Percentiles rank a stretch among this genome's conserved stretches.
Evolutionary conservation across 2,797 vertebrate species (phyloP).

Genomic region (Nannoperca australis): DNA sequence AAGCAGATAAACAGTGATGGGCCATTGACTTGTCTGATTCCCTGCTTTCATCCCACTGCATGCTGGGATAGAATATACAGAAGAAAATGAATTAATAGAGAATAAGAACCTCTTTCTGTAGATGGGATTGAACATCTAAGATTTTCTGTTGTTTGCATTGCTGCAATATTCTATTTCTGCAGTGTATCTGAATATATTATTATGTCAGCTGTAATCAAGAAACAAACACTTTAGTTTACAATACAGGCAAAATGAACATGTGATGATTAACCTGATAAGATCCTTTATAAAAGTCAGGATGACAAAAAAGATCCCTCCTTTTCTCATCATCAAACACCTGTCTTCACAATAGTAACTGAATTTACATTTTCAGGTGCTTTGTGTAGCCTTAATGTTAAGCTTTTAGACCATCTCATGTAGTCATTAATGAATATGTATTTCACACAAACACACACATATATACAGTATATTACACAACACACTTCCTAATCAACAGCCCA

Average conservation of each 20-base stretch:
- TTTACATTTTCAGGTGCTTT: not conserved
- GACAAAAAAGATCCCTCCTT: not conserved
- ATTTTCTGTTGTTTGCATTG: not conserved
- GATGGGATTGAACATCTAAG: not conserved
- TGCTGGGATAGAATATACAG: conserved; percentile 1
- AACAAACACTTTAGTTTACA: not conserved
- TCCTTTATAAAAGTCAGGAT: not conserved
- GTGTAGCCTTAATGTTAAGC: not conserved
- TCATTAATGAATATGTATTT: not conserved
- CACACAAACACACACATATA: not conserved
- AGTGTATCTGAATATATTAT: not conserved
- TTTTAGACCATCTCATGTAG: not conserved
- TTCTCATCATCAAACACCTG: not conserved
- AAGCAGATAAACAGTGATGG: not conserved
- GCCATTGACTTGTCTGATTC: not conserved
- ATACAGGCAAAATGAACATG: not conserved
- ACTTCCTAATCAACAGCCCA: not conserved
- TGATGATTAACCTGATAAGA: not conserved
- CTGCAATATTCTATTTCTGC: not conserved
- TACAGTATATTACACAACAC: not conserved
- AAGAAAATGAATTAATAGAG: not conserved
- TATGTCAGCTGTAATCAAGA: not conserved
- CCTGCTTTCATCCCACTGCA: conserved; percentile 8
- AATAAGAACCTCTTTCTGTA: not conserved
- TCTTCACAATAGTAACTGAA: not conserved